Evolutionary conservation across 2,113 vertebrate species (phyloP), one percentile per base, ranked within the genome.

Genomic region (Upupa epops): DNA sequence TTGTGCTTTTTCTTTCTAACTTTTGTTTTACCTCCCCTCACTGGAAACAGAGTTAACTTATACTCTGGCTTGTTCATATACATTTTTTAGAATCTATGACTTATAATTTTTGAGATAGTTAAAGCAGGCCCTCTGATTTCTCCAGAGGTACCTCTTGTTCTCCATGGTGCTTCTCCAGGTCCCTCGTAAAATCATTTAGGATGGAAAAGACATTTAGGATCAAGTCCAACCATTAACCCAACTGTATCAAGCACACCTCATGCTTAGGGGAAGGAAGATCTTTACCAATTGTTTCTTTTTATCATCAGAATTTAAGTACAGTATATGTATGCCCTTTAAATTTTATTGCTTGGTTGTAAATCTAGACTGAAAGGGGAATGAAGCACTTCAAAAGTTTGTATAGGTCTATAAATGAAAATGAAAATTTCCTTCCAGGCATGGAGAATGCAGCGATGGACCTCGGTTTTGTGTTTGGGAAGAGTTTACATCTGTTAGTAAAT

Each of bases 401-500:
- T 59, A 8, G 83, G 45, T 84, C 86, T 88, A 81, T 94, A 83
- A 71, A 91, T 85, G 68, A 56, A 90, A 92, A 84, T 29, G 22
- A 42, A 61, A 46, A 55, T 93, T 79, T 85, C 79, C 56, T 58
- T 73, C 26, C 56, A 54, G 79, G n/a, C 60, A 34, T 42, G 15
- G 71, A 89, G 36, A 79, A 87, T 29, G 54, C 79, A 58, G 71
- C 60, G 65, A 61, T 83, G 72, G 82, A 83, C 69, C 69, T 85
- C 19, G 36, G 58, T 59, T 94, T 71, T 77, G 40, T 72, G 70
- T 86, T 58, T 70, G 54, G 74, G 74, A 75, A 66, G 68, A 69
- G 86, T 94, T 96, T 96, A 77, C 90, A 94, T 95, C 92, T 97
- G 94, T 90, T 92, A 89, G 89, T 94, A 90, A 95, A 94, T 96